Evolutionary conservation across 2,888 invertebrate species (phyloP).

Genomic region (Melanchra persicariae): DNA sequence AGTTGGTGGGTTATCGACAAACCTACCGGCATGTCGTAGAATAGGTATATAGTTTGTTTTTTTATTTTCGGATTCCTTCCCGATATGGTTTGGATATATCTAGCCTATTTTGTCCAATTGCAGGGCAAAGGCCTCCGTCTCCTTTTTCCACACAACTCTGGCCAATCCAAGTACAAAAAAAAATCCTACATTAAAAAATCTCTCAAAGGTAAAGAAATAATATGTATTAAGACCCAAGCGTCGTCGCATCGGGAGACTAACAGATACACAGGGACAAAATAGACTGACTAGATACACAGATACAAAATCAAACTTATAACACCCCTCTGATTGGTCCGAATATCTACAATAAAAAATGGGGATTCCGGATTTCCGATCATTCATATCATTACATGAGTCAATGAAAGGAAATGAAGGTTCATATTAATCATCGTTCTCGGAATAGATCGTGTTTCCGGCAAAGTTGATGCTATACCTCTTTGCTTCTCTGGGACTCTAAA

Average conservation of each 20-base stretch:
- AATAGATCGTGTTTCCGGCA: conserved; percentile 40
- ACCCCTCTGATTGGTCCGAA: not conserved
- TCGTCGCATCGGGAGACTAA: too few relatives aligned
- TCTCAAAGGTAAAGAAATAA: too few relatives aligned
- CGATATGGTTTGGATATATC: too few relatives aligned
- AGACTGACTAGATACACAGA: too few relatives aligned
- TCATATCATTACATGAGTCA: conserved; percentile 49
- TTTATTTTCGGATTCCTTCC: not conserved
- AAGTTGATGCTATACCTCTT: not conserved
- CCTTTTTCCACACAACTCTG: too few relatives aligned
- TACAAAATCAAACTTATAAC: too few relatives aligned
- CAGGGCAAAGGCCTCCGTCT: too few relatives aligned
- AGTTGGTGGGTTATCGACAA: not conserved
- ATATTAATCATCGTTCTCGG: conserved; percentile 39
- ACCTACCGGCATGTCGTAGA: not conserved
- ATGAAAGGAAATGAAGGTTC: conserved; percentile 31
- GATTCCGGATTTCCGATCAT: conserved; percentile 49
- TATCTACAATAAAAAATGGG: conserved; percentile 13
- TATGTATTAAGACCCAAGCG: too few relatives aligned
- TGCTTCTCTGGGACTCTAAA: not conserved
- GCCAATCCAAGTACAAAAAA: too few relatives aligned
- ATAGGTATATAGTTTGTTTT: not conserved
- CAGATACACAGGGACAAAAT: too few relatives aligned
- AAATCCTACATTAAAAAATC: too few relatives aligned
- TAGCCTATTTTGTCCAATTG: too few relatives aligned